phyloP scores from a whole-genome alignment of 2,113 vertebrate species.

The Pyxicephalus adspersus region DNA sequence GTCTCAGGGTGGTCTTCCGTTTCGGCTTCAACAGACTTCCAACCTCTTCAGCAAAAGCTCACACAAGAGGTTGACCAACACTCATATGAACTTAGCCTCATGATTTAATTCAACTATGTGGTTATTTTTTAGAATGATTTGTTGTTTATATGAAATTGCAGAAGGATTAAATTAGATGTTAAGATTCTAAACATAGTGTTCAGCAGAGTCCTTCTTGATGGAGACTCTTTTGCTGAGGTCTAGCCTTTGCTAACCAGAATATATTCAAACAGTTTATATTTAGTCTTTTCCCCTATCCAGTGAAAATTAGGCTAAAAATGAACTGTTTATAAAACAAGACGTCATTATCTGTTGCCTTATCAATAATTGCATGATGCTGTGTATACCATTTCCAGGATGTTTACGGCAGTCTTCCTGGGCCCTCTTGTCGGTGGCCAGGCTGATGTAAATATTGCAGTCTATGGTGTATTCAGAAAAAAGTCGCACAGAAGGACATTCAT shows the following conservation, averaged over 20 bases:
- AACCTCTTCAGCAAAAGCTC: no score
- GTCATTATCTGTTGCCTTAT: neutral
- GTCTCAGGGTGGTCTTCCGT: no score
- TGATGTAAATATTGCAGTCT: conserved; percentile 26
- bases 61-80: no score
- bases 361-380: conserved; percentile 1
- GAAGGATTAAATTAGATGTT: no score
- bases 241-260: neutral
- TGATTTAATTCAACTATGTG: no score
- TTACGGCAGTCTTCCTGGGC: conserved; percentile 9
- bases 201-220: neutral
- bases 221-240: neutral
- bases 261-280: neutral
- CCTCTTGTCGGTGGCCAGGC: neutral
- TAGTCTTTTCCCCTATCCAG: neutral
- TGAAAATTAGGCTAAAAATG: neutral
- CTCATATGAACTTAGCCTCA: no score
- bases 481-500: no score
- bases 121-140: no score
- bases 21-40: no score
- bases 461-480: no score
- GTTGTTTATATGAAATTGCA: no score
- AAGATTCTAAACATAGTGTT: no score
- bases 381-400: conserved; percentile 15
- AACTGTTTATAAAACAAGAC: conserved; percentile 8